phyloP scores from a whole-genome alignment of 2,888 invertebrate genomes.

The Synergus umbraculus region DNA sequence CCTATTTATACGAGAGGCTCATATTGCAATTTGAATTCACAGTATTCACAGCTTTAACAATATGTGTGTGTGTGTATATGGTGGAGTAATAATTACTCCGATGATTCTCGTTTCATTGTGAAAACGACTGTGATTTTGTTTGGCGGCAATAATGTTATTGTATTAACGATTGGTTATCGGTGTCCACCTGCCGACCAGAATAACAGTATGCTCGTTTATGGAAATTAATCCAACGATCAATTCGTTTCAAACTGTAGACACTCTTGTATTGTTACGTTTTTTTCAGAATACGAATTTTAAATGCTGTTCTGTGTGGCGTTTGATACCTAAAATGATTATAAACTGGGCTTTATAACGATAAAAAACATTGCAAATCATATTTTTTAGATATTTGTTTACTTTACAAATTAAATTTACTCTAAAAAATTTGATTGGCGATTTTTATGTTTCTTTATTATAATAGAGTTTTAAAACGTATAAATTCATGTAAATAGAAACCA shows the following conservation, averaged over 20 bases:
- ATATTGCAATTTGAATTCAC: constrained; percentile 33
- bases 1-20: not conserved
- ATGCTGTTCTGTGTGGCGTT: not conserved
- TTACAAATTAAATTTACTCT: too few relatives aligned
- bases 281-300: not conserved
- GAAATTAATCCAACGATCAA: constrained; percentile 32
- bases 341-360: not conserved
- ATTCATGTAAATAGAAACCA: too few relatives aligned
- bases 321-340: constrained; percentile 1
- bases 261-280: not conserved
- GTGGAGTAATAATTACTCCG: constrained; percentile 46
- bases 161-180: constrained; percentile 44
- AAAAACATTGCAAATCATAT: not conserved
- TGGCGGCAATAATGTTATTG: constrained; percentile 45
- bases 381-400: not conserved
- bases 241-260: not conserved
- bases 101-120: constrained; percentile 43
- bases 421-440: too few relatives aligned
- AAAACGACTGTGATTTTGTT: constrained; percentile 48
- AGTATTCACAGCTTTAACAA: constrained; percentile 23
- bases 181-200: constrained; percentile 39
- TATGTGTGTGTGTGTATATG: constrained; percentile 18
- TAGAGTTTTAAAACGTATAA: not conserved
- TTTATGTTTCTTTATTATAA: not conserved
- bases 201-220: constrained; percentile 21